A percentile compares a stretch with the other conserved stretches of the same genome.
Conservation (phyloP, 2,797 vertebrate species). For the Coendou prehensilis region DNA sequence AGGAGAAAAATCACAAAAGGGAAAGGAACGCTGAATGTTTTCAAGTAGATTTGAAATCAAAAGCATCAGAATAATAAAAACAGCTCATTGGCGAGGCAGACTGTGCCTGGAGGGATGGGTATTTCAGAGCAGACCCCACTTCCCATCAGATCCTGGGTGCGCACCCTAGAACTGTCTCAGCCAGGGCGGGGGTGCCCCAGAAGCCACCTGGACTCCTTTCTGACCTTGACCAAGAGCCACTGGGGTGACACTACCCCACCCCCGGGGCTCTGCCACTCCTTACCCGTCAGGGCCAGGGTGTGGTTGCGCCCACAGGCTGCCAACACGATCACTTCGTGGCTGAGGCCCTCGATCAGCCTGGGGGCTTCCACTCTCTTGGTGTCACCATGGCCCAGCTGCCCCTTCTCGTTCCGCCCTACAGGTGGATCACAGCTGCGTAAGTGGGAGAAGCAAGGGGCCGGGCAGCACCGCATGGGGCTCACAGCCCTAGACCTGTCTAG, state of each 20-base stretch:
- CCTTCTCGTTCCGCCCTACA: slow-evolving; percentile 97
- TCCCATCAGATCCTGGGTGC: too few species aligned
- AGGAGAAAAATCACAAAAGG: neutral
- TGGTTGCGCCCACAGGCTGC: slow-evolving; percentile 97
- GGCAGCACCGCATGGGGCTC: accelerated
- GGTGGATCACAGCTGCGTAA: neutral
- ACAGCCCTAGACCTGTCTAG: neutral
- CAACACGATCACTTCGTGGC: slow-evolving; percentile 92
- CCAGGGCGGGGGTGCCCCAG: neutral
- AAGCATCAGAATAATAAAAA: neutral
- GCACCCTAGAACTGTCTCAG: neutral
- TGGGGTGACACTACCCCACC: accelerated
- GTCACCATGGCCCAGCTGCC: slow-evolving; percentile 97
- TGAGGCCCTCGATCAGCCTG: slow-evolving; percentile 93
- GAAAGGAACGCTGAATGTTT: neutral
- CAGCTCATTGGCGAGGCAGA: neutral
- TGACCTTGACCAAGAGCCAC: accelerated
- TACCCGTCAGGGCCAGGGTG: slow-evolving; percentile 96
- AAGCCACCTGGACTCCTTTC: neutral
- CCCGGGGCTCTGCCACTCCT: neutral
- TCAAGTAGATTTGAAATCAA: neutral
- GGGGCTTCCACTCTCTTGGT: slow-evolving; percentile 96
- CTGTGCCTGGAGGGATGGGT: accelerated
- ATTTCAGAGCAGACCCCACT: neutral
- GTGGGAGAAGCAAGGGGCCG: accelerated